phyloP scores from a whole-genome alignment of 1,140 invertebrate species.

The Drepana arcuata region DNA sequence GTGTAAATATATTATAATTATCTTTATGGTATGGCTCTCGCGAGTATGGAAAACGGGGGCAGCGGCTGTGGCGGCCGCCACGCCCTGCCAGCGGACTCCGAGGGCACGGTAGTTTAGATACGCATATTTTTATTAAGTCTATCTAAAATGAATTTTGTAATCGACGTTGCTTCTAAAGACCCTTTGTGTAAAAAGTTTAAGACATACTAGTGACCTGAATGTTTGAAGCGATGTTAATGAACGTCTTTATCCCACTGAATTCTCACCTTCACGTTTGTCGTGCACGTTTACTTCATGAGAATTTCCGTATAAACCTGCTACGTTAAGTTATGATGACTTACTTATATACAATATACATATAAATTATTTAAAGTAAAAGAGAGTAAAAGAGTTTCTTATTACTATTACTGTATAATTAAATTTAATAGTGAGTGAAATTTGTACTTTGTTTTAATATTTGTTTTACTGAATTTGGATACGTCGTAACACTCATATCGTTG shows the following conservation, averaged over 20 bases:
- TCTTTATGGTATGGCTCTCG: constrained; percentile 61
- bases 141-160: constrained; percentile 70
- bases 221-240: constrained; percentile 62
- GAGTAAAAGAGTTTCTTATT: constrained; percentile 55
- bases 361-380: constrained; percentile 66
- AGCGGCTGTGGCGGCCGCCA: constrained; percentile 1
- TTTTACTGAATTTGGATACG: constrained; percentile 70
- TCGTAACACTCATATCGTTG: constrained; percentile 71
- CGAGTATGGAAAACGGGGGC: constrained; percentile 14
- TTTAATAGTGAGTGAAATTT: constrained; percentile 72
- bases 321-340: constrained; percentile 67
- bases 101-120: constrained; percentile 65
- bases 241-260: constrained; percentile 63
- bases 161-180: constrained; percentile 70
- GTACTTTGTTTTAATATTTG: constrained; percentile 69
- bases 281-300: constrained; percentile 58
- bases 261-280: constrained; percentile 63
- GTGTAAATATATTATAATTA: constrained; percentile 71
- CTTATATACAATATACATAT: no score
- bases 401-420: constrained; percentile 68
- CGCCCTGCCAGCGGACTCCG: constrained; percentile 17
- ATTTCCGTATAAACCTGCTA: constrained; percentile 46
- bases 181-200: constrained; percentile 70
- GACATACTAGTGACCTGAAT: constrained; percentile 71
- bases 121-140: constrained; percentile 69